phyloP scores from a whole-genome alignment of 2,888 invertebrate genomes.

The Branchellion lobata region DNA sequence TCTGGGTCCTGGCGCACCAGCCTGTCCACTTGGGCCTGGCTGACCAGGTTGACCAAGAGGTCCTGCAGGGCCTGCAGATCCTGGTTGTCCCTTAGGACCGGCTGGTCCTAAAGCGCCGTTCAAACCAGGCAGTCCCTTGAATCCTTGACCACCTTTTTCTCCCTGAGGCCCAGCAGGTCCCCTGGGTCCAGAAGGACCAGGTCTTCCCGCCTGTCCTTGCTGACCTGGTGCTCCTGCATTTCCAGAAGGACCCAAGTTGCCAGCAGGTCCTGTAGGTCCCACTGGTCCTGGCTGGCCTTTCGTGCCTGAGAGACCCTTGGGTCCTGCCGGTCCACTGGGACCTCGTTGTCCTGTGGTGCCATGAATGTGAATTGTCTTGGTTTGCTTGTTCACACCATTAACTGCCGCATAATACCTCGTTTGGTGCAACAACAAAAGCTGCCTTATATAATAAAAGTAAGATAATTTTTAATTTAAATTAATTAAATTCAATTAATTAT shows the following conservation, averaged over 20 bases:
- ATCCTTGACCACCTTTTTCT: not conserved
- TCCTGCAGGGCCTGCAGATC: slow-evolving; percentile 4
- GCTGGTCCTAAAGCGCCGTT: slow-evolving; percentile 7
- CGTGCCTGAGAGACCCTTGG: not conserved
- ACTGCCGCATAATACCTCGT: too few relatives aligned
- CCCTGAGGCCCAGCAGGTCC: slow-evolving; percentile 37
- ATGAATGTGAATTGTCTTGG: too few relatives aligned
- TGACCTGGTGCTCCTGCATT: not conserved
- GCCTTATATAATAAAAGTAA: too few relatives aligned
- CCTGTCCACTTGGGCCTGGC: not conserved
- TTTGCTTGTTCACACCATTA: too few relatives aligned
- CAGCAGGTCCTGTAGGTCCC: slow-evolving; percentile 56
- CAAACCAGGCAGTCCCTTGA: not conserved
- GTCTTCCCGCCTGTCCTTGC: not conserved
- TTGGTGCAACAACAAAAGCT: too few relatives aligned
- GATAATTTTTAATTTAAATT: too few relatives aligned
- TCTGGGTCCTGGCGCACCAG: slow-evolving; percentile 1
- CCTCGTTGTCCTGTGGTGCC: not conserved
- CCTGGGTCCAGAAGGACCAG: slow-evolving; percentile 13
- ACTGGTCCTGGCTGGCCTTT: slow-evolving; percentile 18
- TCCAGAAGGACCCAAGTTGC: slow-evolving; percentile 49
- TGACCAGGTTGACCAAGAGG: slow-evolving; percentile 20
- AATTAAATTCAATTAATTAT: too few relatives aligned
- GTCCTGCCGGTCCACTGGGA: slow-evolving; percentile 15
- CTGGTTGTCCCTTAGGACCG: slow-evolving; percentile 10